phyloP scores from a whole-genome alignment of 2,797 vertebrate genomes.

The Notoglanidium macrostoma region DNA sequence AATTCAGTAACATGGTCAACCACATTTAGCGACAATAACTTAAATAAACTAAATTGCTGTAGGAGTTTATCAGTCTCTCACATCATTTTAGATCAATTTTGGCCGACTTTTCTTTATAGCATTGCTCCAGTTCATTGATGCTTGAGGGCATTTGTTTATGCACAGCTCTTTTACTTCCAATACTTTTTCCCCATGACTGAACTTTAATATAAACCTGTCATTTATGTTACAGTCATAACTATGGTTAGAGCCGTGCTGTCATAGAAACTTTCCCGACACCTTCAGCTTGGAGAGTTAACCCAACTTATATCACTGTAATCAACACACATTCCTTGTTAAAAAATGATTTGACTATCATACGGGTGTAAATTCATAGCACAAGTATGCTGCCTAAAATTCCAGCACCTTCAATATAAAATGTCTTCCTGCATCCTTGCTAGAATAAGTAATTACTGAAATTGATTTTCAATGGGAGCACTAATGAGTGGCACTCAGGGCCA shows the following conservation, averaged over 20 bases:
- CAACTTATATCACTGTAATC: background rate
- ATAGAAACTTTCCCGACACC: too few relatives aligned
- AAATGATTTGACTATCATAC: background rate
- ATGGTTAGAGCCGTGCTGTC: too few relatives aligned
- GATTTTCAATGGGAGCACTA: background rate
- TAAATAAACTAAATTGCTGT: too few relatives aligned
- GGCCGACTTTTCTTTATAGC: too few relatives aligned
- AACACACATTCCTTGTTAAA: background rate
- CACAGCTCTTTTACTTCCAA: background rate
- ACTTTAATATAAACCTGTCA: background rate
- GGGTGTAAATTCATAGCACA: background rate
- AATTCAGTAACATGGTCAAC: background rate
- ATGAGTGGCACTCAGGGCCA: background rate
- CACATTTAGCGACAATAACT: too few relatives aligned
- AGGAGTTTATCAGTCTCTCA: too few relatives aligned
- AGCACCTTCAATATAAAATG: background rate
- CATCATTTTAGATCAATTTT: too few relatives aligned
- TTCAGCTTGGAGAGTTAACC: too few relatives aligned
- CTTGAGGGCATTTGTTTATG: too few relatives aligned
- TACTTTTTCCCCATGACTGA: background rate
- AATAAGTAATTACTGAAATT: constrained; percentile 7
- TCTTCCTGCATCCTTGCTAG: background rate
- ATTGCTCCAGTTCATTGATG: too few relatives aligned
- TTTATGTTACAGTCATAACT: too few relatives aligned
- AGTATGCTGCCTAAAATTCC: background rate